Conservation (phyloP, 2,888 invertebrate genomes). For the Onthophagus sagittarius region DNA sequence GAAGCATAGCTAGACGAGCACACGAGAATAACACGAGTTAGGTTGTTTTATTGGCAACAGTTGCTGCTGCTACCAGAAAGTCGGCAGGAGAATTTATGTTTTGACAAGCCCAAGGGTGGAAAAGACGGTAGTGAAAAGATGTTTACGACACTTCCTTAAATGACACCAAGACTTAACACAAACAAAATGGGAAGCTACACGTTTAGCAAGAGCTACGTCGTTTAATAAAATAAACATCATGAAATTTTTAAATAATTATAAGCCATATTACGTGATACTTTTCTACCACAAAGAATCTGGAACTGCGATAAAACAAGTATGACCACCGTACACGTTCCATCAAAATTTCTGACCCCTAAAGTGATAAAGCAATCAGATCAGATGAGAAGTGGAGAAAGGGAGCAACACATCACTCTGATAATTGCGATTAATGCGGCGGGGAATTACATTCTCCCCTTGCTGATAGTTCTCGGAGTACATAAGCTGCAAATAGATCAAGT, state of each 20-base stretch:
- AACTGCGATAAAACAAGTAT: slow-evolving; percentile 41
- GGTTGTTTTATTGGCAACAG: no score
- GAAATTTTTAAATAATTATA: slow-evolving; percentile 32
- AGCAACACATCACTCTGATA: slow-evolving; percentile 34
- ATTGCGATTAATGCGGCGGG: no score
- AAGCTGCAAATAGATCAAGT: slow-evolving; percentile 31
- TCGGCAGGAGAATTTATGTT: no score
- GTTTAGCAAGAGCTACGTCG: slow-evolving; percentile 26
- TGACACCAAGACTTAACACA: no score
- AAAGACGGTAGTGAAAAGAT: no score
- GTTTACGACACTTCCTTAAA: no score
- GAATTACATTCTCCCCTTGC: no score
- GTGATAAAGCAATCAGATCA: slow-evolving; percentile 41
- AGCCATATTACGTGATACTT: slow-evolving; percentile 16
- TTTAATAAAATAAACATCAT: slow-evolving; percentile 32
- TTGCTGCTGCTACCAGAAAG: no score
- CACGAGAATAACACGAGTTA: no score
- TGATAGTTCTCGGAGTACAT: slow-evolving; percentile 26
- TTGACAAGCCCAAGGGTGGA: no score
- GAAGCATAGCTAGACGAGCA: no score
- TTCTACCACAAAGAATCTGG: slow-evolving; percentile 27
- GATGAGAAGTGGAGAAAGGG: slow-evolving; percentile 41
- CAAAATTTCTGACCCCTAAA: slow-evolving; percentile 37
- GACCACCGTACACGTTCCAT: slow-evolving; percentile 39
- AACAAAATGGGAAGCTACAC: slow-evolving; percentile 28